Percentiles rank a stretch among this genome's conserved stretches.
phyloP scores from a whole-genome alignment of 2,797 vertebrate genomes.

The Serranus cabrilla region DNA sequence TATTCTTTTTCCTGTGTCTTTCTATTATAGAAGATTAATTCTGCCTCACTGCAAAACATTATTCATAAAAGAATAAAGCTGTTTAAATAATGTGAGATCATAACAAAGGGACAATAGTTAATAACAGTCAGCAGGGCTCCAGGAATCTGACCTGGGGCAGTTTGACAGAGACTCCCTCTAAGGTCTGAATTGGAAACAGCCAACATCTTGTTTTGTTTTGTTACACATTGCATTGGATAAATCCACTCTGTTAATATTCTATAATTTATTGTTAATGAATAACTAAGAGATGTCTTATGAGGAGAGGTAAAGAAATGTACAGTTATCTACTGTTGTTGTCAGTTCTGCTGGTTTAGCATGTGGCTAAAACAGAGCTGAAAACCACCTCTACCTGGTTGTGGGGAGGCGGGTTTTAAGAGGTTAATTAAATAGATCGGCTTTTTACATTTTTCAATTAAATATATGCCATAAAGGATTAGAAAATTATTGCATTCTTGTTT shows the following conservation, averaged over 20 bases:
- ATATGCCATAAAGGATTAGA: too few species aligned
- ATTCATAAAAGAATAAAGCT: neutral
- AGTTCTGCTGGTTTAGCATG: too few species aligned
- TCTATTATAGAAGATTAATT: neutral
- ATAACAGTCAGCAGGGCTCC: neutral
- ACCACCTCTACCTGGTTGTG: too few species aligned
- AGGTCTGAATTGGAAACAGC: neutral
- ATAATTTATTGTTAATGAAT: neutral
- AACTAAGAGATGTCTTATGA: neutral
- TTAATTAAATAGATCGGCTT: too few species aligned
- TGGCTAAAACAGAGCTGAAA: too few species aligned
- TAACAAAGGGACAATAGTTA: neutral
- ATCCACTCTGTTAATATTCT: neutral
- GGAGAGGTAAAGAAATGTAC: too few species aligned
- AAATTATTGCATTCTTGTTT: too few species aligned
- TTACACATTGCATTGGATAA: neutral
- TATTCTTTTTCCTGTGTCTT: neutral
- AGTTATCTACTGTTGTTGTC: too few species aligned
- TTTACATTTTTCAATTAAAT: too few species aligned
- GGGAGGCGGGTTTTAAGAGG: too few species aligned
- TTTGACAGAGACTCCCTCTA: constrained; percentile 1
- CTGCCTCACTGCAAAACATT: neutral
- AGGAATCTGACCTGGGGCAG: constrained; percentile 16
- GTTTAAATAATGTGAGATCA: neutral
- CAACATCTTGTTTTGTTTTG: constrained; percentile 1